Evolutionary conservation across 2,888 invertebrate genomes (phyloP).

Genomic region (Aphodius granarius): DNA sequence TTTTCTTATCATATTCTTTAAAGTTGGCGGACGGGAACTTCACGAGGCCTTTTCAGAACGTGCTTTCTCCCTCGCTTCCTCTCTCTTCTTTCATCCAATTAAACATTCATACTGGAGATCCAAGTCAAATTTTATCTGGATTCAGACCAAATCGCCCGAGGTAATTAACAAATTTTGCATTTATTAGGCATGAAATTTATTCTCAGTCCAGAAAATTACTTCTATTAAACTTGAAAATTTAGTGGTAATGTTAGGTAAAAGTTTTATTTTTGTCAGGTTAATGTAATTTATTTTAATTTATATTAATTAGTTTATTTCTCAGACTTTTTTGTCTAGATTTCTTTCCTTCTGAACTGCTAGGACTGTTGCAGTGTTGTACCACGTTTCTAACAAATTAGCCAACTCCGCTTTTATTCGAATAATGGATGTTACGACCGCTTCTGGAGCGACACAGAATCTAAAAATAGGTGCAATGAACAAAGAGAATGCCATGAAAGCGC

Average conservation of each 20-base stretch:
- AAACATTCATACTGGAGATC: neutral
- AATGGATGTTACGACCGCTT: neutral
- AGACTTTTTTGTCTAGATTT: too few relatives aligned
- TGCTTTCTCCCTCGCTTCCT: too few relatives aligned
- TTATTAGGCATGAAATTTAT: neutral
- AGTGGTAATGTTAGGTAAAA: too few relatives aligned
- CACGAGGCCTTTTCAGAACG: neutral
- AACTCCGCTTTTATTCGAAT: neutral
- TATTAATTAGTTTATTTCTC: too few relatives aligned
- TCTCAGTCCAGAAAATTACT: too few relatives aligned
- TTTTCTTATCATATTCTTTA: neutral
- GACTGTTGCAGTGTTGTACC: too few relatives aligned
- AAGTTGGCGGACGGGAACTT: neutral
- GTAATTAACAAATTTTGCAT: neutral
- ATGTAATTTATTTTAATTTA: too few relatives aligned
- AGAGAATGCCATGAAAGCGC: slow-evolving; percentile 15
- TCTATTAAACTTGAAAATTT: neutral
- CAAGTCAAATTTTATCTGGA: neutral
- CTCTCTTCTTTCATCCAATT: neutral
- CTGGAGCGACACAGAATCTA: neutral
- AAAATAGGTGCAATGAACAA: neutral
- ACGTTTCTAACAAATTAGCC: neutral
- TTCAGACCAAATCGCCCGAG: neutral
- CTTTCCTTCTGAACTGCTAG: too few relatives aligned
- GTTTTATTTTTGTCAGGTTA: too few relatives aligned